Evolutionary conservation across 2,113 vertebrate species (phyloP).

Genomic region (Pycnonotus jocosus): DNA sequence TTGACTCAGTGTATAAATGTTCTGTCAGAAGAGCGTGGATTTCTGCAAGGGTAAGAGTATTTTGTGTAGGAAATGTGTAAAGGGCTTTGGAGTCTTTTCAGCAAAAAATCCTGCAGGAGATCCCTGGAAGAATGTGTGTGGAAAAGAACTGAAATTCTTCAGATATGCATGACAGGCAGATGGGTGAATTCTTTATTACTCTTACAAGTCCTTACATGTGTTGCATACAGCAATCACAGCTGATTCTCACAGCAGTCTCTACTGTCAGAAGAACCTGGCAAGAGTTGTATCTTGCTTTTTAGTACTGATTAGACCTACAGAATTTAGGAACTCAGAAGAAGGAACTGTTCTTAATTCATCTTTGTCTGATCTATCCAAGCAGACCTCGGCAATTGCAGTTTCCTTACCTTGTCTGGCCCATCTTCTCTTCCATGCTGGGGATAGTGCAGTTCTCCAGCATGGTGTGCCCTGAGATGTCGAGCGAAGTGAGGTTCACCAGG

Average conservation of each 20-base stretch:
- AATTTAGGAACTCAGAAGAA: not conserved
- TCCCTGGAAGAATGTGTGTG: not conserved
- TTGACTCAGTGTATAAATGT: not conserved
- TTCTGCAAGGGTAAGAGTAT: not conserved
- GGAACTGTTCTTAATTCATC: not conserved
- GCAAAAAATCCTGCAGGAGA: not conserved
- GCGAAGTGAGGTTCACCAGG: slow-evolving; percentile 84
- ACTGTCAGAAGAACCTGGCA: not conserved
- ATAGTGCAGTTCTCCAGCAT: slow-evolving; percentile 95
- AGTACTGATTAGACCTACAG: not conserved
- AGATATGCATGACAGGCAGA: not conserved
- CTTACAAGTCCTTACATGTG: not conserved
- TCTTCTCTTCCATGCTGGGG: slow-evolving; percentile 89
- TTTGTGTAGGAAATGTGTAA: not conserved
- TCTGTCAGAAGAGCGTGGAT: not conserved
- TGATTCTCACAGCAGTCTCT: not conserved
- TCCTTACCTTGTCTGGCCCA: slow-evolving; percentile 86
- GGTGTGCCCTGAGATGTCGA: slow-evolving; percentile 94
- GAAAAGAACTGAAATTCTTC: not conserved
- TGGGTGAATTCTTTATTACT: not conserved
- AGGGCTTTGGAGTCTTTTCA: not conserved
- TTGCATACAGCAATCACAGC: not conserved
- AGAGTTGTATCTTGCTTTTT: not conserved
- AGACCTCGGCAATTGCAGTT: not conserved
- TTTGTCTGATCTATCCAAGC: not conserved